A percentile compares a stretch with the other conserved stretches of the same genome.
These are phyloP conservation scores for Andricus curvator DNA, from an alignment of 2,888 invertebrate genomes.

Conservation along the genomic window DNA sequence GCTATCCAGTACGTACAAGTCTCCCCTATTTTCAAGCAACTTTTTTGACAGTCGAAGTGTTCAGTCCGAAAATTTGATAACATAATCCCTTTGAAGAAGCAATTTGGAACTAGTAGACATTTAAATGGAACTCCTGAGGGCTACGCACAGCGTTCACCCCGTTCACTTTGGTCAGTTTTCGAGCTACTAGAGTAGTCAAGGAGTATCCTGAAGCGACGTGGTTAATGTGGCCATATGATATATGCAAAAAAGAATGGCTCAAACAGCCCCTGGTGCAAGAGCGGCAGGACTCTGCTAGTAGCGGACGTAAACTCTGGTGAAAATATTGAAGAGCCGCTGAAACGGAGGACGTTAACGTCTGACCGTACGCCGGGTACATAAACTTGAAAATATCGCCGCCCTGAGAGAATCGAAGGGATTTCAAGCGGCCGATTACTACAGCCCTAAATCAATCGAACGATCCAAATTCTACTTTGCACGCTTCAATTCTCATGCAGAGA, in stretches of 20 bases:
- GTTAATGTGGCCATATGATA: conserved; percentile 72
- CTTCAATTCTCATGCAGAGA: conserved; percentile 27
- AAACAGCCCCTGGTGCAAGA: conserved; percentile 58
- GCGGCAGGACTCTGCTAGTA: conserved; percentile 44
- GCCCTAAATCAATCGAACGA: conserved; percentile 67
- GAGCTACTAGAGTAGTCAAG: conserved; percentile 54
- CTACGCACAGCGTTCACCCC: neutral
- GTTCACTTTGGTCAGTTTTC: conserved; percentile 55
- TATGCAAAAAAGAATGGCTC: conserved; percentile 51
- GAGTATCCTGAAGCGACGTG: conserved; percentile 63
- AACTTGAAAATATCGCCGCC: conserved; percentile 66
- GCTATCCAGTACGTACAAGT: too few relatives aligned
- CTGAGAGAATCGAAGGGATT: conserved; percentile 56
- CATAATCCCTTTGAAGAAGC: neutral
- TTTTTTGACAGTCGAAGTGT: too few relatives aligned
- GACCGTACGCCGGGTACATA: conserved; percentile 60
- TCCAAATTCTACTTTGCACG: conserved; percentile 49
- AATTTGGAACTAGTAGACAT: neutral
- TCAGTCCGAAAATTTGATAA: neutral
- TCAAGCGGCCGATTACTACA: conserved; percentile 61
- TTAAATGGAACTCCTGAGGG: neutral
- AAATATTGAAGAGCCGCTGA: conserved; percentile 56
- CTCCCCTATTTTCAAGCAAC: too few relatives aligned
- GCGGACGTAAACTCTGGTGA: conserved; percentile 48
- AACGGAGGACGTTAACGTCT: conserved; percentile 63